phyloP scores from a whole-genome alignment of 2,888 invertebrate species.

The Dyspetes luteomarginatus region DNA sequence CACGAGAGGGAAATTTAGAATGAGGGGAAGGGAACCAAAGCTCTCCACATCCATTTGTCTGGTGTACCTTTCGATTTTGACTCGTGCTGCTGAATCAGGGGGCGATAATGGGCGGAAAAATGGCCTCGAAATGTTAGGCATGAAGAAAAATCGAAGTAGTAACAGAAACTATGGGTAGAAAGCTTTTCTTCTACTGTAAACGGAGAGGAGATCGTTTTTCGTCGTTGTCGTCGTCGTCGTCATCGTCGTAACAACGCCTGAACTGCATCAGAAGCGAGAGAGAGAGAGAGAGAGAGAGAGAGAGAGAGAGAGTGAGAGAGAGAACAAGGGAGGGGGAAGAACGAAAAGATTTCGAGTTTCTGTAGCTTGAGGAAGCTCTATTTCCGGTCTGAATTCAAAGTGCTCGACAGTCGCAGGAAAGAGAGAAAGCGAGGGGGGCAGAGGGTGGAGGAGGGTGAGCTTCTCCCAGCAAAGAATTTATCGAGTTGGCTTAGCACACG shows the following conservation, averaged over 20 bases:
- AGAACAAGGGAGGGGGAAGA: background rate
- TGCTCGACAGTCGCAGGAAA: conserved; percentile 14
- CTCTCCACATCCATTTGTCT: background rate
- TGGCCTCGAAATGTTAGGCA: conserved; percentile 59
- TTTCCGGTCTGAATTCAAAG: conserved; percentile 73
- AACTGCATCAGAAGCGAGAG: too few relatives aligned
- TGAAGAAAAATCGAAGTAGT: conserved; percentile 66
- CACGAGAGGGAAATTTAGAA: conserved; percentile 26
- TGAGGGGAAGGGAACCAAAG: conserved; percentile 10
- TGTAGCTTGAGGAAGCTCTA: conserved; percentile 73
- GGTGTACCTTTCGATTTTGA: background rate
- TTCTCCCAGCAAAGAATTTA: conserved; percentile 61
- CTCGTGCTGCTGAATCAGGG: conserved; percentile 34
- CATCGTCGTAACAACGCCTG: too few relatives aligned
- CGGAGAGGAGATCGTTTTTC: too few relatives aligned
- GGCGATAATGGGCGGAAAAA: conserved; percentile 35
- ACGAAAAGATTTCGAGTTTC: conserved; percentile 48
- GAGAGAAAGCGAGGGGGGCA: conserved; percentile 12
- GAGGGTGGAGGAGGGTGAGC: conserved; percentile 26
- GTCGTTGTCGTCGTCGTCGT: too few relatives aligned
- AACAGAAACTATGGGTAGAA: too few relatives aligned
- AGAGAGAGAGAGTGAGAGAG: background rate
- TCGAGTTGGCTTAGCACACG: conserved; percentile 58
- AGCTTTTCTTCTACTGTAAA: too few relatives aligned
- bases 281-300: conserved; percentile 21